A percentile compares a stretch with the other conserved stretches of the same genome.
Evolutionary conservation across 2,888 invertebrate species (phyloP).

Genomic region (Acrobeloides nanus): DNA sequence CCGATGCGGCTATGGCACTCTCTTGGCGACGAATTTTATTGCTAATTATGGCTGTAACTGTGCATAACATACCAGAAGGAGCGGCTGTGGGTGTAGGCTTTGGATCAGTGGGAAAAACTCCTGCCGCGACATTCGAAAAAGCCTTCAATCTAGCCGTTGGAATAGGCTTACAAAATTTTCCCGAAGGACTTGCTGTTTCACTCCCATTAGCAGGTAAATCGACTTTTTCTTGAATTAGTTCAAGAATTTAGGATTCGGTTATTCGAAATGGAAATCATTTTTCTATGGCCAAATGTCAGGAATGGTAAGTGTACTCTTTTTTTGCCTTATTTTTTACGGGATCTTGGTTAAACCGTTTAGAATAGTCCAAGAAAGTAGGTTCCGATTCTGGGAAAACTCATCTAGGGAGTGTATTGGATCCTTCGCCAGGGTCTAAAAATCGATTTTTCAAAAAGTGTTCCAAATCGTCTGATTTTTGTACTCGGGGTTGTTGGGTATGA

Average conservation of each 20-base stretch:
- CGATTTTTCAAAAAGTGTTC: no score
- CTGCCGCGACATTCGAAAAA: slow-evolving; percentile 72
- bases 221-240: no score
- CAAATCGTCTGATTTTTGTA: no score
- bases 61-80: slow-evolving; percentile 65
- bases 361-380: no score
- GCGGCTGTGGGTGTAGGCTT: slow-evolving; percentile 91
- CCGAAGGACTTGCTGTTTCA: slow-evolving; percentile 91
- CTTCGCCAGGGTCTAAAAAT: no score
- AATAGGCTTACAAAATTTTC: slow-evolving; percentile 97
- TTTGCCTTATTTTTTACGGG: no score
- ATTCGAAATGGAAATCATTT: slow-evolving; percentile 63
- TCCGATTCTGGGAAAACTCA: no score
- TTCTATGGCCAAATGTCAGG: slow-evolving; percentile 88
- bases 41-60: slow-evolving; percentile 90
- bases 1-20: slow-evolving; percentile 30
- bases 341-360: no score
- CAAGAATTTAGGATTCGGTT: no score
- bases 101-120: slow-evolving; percentile 78
- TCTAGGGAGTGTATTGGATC: no score
- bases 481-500: no score
- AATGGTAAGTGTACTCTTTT: slow-evolving; percentile 25
- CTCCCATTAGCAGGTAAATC: slow-evolving; percentile 85
- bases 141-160: slow-evolving; percentile 91
- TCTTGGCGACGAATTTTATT: slow-evolving; percentile 85